phyloP scores from a whole-genome alignment of 2,888 invertebrate species.

The Drosophila mimetica region DNA sequence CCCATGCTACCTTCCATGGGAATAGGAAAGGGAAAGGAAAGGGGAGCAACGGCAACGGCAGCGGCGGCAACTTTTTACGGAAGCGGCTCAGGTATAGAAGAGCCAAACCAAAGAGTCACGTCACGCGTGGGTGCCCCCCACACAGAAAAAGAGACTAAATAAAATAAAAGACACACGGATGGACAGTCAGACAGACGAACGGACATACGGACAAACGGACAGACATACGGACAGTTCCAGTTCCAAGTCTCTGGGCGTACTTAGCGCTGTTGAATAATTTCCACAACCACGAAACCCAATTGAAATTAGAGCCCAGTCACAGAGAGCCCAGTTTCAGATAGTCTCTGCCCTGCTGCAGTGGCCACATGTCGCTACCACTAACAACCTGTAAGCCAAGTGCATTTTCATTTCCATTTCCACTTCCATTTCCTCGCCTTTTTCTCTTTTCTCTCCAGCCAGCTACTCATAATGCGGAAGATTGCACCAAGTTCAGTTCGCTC shows the following conservation, averaged over 20 bases:
- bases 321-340: conserved; percentile 48
- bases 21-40: conserved; percentile 10
- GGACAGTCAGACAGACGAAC: conserved; percentile 14
- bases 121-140: conserved; percentile 76
- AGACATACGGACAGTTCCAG: conserved; percentile 29
- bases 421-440: conserved; percentile 31
- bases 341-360: background rate
- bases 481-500: conserved; percentile 62
- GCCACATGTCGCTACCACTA: conserved; percentile 74
- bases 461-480: conserved; percentile 80
- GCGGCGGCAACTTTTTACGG: conserved; percentile 74
- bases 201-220: conserved; percentile 20
- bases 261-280: conserved; percentile 80
- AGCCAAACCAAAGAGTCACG: conserved; percentile 81
- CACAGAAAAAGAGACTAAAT: conserved; percentile 34
- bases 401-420: conserved; percentile 77
- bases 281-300: conserved; percentile 79
- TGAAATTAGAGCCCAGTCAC: conserved; percentile 78
- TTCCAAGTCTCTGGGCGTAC: conserved; percentile 60
- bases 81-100: conserved; percentile 75
- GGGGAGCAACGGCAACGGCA: conserved; percentile 32
- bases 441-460: conserved; percentile 20
- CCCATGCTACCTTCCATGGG: background rate
- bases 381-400: conserved; percentile 79
- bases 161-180: conserved; percentile 35